Evolutionary conservation across 2,888 invertebrate species (phyloP).

Genomic region (Dichetophora obliterata): DNA sequence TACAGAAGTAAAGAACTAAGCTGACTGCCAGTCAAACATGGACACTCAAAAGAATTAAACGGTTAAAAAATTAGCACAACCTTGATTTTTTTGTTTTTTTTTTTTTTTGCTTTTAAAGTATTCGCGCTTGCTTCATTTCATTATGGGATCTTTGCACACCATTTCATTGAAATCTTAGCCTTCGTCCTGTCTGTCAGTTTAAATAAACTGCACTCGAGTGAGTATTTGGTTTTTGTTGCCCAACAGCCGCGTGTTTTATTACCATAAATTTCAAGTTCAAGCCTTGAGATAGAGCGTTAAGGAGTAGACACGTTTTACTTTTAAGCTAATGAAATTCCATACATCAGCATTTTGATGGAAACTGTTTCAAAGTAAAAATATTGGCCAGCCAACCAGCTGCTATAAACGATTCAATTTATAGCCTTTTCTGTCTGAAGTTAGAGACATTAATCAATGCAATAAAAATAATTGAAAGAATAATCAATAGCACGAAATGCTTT

Average conservation of each 20-base stretch:
- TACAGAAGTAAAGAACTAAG: background rate
- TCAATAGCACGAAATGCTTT: no score
- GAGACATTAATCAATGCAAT: background rate
- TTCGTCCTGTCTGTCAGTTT: background rate
- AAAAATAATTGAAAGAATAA: no score
- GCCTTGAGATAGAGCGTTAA: background rate
- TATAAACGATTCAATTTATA: background rate
- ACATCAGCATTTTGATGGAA: no score
- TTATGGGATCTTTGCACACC: background rate
- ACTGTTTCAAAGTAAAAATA: background rate
- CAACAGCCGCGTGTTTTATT: background rate
- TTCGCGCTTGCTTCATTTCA: background rate
- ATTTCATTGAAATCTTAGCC: background rate
- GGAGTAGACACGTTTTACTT: background rate
- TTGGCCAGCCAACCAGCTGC: background rate
- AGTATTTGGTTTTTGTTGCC: background rate
- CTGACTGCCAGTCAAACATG: background rate
- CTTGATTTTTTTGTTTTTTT: background rate
- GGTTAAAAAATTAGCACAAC: background rate
- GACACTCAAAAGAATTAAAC: background rate
- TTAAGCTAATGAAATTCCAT: background rate
- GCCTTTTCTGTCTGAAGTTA: background rate
- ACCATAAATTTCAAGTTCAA: constrained; percentile 29
- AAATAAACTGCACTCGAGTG: background rate
- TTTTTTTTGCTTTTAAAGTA: background rate